phyloP scores from a whole-genome alignment of 2,888 invertebrate genomes.

The Papilio gigon region DNA sequence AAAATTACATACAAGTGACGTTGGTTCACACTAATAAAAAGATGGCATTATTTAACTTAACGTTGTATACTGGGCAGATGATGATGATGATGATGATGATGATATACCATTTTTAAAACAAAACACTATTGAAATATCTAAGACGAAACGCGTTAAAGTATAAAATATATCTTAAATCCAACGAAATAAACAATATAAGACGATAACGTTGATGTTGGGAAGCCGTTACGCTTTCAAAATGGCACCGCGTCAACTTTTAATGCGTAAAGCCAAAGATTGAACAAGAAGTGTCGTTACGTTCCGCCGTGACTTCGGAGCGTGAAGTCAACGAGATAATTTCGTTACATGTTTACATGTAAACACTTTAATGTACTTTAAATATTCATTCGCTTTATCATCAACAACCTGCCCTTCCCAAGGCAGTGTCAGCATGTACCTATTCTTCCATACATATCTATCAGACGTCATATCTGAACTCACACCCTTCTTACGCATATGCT shows the following conservation, averaged over 20 bases:
- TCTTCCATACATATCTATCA: too few relatives aligned
- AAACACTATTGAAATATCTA: not conserved
- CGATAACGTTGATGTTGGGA: constrained; percentile 12
- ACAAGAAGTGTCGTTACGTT: constrained; percentile 45
- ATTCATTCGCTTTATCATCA: not conserved
- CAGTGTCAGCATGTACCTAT: too few relatives aligned
- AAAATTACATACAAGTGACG: too few relatives aligned
- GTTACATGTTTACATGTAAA: constrained; percentile 16
- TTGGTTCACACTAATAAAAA: too few relatives aligned
- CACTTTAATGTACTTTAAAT: constrained; percentile 14
- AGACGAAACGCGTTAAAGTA: not conserved
- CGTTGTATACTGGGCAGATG: too few relatives aligned
- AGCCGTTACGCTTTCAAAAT: constrained; percentile 20
- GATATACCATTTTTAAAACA: not conserved
- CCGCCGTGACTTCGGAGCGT: constrained; percentile 23
- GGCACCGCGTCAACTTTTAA: constrained; percentile 43
- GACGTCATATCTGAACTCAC: too few relatives aligned
- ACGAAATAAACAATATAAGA: constrained; percentile 21
- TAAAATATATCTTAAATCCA: not conserved
- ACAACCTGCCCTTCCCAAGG: too few relatives aligned
- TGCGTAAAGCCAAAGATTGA: constrained; percentile 42
- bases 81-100: too few relatives aligned
- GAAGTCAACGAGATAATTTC: constrained; percentile 16
- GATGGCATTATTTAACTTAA: not conserved
- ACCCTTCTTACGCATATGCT: too few relatives aligned